Evolutionary conservation across 2,888 invertebrate genomes (phyloP).

Genomic region (Parascotia fuliginaria): DNA sequence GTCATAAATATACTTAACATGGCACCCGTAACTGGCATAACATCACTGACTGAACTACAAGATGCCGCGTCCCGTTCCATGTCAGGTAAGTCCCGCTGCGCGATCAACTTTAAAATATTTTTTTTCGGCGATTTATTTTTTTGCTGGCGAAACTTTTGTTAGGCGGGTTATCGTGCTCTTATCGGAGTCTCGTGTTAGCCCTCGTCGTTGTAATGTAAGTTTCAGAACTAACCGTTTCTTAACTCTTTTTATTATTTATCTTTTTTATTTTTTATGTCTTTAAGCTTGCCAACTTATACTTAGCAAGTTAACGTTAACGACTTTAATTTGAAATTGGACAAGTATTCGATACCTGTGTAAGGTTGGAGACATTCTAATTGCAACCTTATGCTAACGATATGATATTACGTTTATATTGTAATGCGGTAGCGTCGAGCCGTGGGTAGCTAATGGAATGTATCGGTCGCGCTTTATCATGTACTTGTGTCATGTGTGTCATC

Average conservation of each 20-base stretch:
- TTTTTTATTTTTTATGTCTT: not conserved
- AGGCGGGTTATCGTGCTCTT: conserved; percentile 50
- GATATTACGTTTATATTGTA: conserved; percentile 12
- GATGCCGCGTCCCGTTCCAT: conserved; percentile 35
- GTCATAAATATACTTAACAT: conserved; percentile 67
- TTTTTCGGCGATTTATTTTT: conserved; percentile 33
- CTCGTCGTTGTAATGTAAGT: conserved; percentile 7
- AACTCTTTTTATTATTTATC: not conserved
- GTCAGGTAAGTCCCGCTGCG: conserved; percentile 72
- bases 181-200: conserved; percentile 43
- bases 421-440: conserved; percentile 11
- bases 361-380: conserved; percentile 5
- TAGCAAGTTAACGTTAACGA: not conserved
- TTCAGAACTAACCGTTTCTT: conserved; percentile 1
- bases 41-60: conserved; percentile 47
- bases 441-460: conserved; percentile 19
- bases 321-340: not conserved
- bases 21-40: conserved; percentile 52
- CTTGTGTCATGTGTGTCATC: conserved; percentile 19
- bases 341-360: conserved; percentile 1
- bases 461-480: conserved; percentile 21
- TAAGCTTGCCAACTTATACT: not conserved
- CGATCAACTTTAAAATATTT: conserved; percentile 36
- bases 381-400: conserved; percentile 19
- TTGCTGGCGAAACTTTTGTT: conserved; percentile 57